Conservation (phyloP, 2,888 invertebrate genomes). For the Eristalis pertinax region DNA sequence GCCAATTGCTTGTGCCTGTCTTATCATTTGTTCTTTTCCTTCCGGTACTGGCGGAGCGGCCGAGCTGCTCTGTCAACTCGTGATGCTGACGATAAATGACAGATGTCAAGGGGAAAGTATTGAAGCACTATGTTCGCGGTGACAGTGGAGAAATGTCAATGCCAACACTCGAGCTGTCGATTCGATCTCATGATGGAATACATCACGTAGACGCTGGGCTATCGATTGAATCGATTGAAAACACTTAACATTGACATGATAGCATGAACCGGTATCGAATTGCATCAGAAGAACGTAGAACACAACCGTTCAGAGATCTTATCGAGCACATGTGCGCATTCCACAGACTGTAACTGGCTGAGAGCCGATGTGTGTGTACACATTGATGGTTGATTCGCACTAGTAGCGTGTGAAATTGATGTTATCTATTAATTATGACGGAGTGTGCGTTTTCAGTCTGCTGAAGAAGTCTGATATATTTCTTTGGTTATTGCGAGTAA, state of each 20-base stretch:
- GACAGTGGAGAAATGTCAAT: slow-evolving; percentile 22
- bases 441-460: too few species aligned
- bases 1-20: background rate
- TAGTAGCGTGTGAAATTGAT: too few species aligned
- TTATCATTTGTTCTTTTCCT: background rate
- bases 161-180: slow-evolving; percentile 16
- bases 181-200: background rate
- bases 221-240: slow-evolving; percentile 8
- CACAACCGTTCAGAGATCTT: background rate
- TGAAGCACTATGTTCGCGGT: background rate
- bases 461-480: too few species aligned
- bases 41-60: background rate
- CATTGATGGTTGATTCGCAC: too few species aligned
- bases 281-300: background rate
- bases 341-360: background rate
- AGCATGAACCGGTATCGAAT: background rate
- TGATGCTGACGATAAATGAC: background rate
- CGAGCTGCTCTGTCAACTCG: too few species aligned
- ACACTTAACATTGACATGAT: slow-evolving; percentile 48
- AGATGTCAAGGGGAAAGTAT: background rate
- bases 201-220: background rate
- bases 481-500: too few species aligned
- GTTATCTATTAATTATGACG: too few species aligned
- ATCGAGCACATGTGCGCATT: background rate
- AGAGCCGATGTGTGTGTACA: background rate